These are phyloP conservation scores for Promerops cafer DNA, from an alignment of 2,113 vertebrate species.

Conservation along the genomic window DNA sequence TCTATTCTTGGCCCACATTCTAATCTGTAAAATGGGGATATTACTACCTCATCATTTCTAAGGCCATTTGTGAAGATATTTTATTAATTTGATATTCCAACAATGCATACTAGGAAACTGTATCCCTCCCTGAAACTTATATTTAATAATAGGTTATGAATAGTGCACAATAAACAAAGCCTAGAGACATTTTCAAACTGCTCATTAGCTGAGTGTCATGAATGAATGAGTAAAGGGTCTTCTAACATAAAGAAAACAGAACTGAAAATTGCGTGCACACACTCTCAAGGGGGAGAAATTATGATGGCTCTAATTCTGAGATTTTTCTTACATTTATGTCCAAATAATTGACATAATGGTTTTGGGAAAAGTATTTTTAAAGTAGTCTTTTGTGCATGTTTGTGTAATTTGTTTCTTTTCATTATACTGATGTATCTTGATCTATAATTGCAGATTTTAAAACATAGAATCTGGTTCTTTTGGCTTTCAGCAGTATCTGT, in stretches of 20 bases:
- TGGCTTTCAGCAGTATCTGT: background rate
- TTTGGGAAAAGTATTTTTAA: background rate
- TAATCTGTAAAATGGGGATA: background rate
- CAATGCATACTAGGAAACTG: background rate
- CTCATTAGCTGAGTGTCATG: background rate
- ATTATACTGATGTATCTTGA: background rate
- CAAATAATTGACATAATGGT: background rate
- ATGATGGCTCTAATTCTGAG: background rate
- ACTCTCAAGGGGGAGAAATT: background rate
- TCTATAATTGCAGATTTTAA: background rate
- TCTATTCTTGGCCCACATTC: background rate
- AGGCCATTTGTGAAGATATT: background rate
- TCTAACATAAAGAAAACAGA: background rate
- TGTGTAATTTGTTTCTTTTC: background rate
- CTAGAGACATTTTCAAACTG: background rate
- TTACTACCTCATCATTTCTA: background rate
- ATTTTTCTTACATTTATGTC: background rate
- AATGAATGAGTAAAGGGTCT: conserved; percentile 6
- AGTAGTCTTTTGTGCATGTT: background rate
- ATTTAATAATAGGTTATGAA: background rate
- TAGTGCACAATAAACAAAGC: background rate
- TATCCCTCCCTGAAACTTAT: background rate
- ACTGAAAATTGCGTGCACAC: background rate
- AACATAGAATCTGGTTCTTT: background rate
- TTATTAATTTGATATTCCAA: background rate